Conservation (phyloP, 1,140 invertebrate genomes). For the Nautilus pompilius region DNA sequence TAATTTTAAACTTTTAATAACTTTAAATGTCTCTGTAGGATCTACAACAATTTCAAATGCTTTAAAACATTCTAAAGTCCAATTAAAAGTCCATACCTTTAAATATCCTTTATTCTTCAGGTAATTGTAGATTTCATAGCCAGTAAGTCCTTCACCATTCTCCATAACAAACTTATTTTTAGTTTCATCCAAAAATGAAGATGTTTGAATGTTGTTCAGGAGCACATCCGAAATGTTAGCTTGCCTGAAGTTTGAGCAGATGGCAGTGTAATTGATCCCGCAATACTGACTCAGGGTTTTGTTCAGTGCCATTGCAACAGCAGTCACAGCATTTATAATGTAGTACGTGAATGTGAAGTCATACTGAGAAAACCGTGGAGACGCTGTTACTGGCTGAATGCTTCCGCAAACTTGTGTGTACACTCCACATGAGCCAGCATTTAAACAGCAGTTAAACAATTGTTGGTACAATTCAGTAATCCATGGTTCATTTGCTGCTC, state of each 20-base stretch:
- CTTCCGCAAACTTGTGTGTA: slow-evolving; percentile 24
- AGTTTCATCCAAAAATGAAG: slow-evolving; percentile 12
- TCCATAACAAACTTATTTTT: slow-evolving; percentile 21
- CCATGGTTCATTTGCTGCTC: slow-evolving; percentile 20
- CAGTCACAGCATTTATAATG: slow-evolving; percentile 32
- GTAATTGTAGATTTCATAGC: slow-evolving; percentile 24
- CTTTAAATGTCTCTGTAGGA: too few relatives aligned
- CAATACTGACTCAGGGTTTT: slow-evolving; percentile 26
- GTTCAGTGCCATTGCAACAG: slow-evolving; percentile 28
- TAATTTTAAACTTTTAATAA: too few relatives aligned
- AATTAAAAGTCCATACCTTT: slow-evolving; percentile 22
- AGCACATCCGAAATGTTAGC: slow-evolving; percentile 13
- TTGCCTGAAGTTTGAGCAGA: slow-evolving; percentile 31
- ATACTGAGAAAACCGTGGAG: slow-evolving; percentile 13
- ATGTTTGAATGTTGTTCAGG: slow-evolving; percentile 21
- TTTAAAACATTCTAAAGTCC: too few relatives aligned
- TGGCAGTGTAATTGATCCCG: slow-evolving; percentile 22
- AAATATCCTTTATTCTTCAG: slow-evolving; percentile 12
- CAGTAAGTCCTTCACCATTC: slow-evolving; percentile 26
- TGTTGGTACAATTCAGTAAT: slow-evolving; percentile 42
- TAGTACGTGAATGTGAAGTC: slow-evolving; percentile 15
- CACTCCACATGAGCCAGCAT: slow-evolving; percentile 17
- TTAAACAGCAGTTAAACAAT: slow-evolving; percentile 35
- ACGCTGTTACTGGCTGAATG: slow-evolving; percentile 14
- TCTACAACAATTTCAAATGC: too few relatives aligned